These are phyloP conservation scores for Drosophila mauritiana DNA, from an alignment of 1,140 invertebrate species.

Conservation along the genomic window DNA sequence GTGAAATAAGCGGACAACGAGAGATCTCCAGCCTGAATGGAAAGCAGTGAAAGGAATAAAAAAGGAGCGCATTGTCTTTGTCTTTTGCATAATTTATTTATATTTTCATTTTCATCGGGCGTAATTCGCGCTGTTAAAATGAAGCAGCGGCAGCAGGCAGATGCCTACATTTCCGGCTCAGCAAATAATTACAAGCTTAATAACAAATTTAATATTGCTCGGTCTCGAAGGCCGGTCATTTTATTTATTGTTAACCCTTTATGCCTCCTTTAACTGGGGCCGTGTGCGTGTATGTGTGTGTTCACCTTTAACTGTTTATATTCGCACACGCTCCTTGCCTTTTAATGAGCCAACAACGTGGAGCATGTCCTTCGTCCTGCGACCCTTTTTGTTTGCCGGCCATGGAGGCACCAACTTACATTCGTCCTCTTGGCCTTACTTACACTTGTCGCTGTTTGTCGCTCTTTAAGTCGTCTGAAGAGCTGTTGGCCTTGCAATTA, in stretches of 20 bases:
- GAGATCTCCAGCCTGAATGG: conserved; percentile 37
- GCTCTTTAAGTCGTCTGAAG: conserved; percentile 69
- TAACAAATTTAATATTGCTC: conserved; percentile 78
- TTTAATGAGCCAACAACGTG: conserved; percentile 78
- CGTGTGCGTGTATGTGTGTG: not conserved
- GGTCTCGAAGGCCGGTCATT: conserved; percentile 51
- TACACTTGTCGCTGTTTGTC: conserved; percentile 59
- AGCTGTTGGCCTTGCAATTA: conserved; percentile 77
- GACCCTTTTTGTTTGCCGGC: conserved; percentile 49
- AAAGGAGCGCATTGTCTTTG: conserved; percentile 69
- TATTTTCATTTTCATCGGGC: conserved; percentile 62
- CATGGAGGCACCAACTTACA: conserved; percentile 23
- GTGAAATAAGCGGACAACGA: conserved; percentile 71
- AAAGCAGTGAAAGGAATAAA: conserved; percentile 44
- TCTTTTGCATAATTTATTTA: conserved; percentile 79
- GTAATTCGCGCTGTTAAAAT: conserved; percentile 47
- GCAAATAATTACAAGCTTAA: conserved; percentile 79
- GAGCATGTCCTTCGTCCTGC: conserved; percentile 43
- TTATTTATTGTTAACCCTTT: conserved; percentile 59
- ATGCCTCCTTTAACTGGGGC: conserved; percentile 16
- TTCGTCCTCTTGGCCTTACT: conserved; percentile 38
- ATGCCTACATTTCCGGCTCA: conserved; percentile 68
- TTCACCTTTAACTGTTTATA: conserved; percentile 58
- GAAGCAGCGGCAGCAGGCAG: conserved; percentile 41
- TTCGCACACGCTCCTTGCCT: conserved; percentile 65